These are phyloP conservation scores for Flexamia atlantica DNA, from an alignment of 2,888 invertebrate genomes.

Conservation along the genomic window DNA sequence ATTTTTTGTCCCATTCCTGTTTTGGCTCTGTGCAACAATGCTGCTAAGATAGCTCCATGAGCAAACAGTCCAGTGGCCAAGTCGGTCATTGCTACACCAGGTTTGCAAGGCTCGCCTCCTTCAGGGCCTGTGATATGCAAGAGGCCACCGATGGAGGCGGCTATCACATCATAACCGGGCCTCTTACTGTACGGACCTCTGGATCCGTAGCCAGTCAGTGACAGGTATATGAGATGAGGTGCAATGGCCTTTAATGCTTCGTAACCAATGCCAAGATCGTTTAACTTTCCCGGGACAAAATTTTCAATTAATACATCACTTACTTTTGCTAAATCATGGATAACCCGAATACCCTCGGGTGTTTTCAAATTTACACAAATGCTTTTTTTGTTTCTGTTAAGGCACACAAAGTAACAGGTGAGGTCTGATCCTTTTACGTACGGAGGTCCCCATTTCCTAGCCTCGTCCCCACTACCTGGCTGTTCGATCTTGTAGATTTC, in stretches of 20 bases:
- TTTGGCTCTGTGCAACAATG: constrained; percentile 85
- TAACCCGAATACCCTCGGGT: constrained; percentile 79
- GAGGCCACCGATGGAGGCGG: constrained; percentile 94
- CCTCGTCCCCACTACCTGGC: constrained; percentile 90
- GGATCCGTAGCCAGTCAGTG: constrained; percentile 94
- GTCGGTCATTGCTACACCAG: constrained; percentile 96
- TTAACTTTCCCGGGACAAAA: constrained; percentile 94
- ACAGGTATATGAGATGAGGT: constrained; percentile 93
- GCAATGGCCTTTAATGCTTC: constrained; percentile 82
- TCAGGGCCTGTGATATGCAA: constrained; percentile 92
- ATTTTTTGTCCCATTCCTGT: constrained; percentile 94
- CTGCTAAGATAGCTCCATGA: constrained; percentile 96
- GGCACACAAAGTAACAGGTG: constrained; percentile 89
- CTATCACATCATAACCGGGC: constrained; percentile 98
- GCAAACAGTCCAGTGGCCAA: constrained; percentile 96
- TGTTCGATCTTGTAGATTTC: constrained; percentile 95
- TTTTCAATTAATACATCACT: constrained; percentile 96
- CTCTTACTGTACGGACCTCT: constrained; percentile 90
- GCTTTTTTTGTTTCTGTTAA: constrained; percentile 97
- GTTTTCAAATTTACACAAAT: constrained; percentile 91
- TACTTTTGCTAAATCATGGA: constrained; percentile 84
- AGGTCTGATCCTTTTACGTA: constrained; percentile 80
- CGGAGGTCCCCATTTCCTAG: constrained; percentile 96
- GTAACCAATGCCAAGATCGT: constrained; percentile 88
- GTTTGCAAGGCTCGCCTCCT: constrained; percentile 91